These are phyloP conservation scores for Mesoligia furuncula DNA, from an alignment of 2,888 invertebrate genomes.

Conservation along the genomic window DNA sequence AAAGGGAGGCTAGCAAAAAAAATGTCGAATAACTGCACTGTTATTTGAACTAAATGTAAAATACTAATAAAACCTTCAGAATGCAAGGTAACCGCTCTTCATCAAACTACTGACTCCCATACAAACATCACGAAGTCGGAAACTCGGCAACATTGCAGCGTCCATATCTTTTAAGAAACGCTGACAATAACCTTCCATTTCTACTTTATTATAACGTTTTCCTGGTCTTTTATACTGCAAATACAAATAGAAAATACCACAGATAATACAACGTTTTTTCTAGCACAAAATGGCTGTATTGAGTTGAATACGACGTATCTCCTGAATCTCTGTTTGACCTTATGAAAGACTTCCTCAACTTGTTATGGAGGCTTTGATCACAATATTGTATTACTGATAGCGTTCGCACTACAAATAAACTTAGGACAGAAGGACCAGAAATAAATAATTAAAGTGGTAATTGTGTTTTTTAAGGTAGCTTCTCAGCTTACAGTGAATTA, in stretches of 20 bases:
- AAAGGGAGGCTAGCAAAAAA: too few species aligned
- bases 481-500: not conserved
- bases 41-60: not conserved
- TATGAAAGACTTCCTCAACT: conserved; percentile 48
- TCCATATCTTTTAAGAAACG: conserved; percentile 23
- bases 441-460: not conserved
- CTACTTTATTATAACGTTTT: conserved; percentile 51
- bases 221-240: conserved; percentile 47
- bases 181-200: conserved; percentile 45
- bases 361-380: conserved; percentile 51
- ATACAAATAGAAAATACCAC: conserved; percentile 46
- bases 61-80: not conserved
- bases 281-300: conserved; percentile 27
- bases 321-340: conserved; percentile 50
- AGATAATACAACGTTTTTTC: conserved; percentile 36
- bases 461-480: not conserved
- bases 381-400: conserved; percentile 48
- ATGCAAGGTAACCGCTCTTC: not conserved
- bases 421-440: conserved; percentile 24
- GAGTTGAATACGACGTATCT: conserved; percentile 37
- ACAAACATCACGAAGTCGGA: conserved; percentile 9
- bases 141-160: conserved; percentile 11
- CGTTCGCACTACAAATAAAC: not conserved
- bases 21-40: not conserved
- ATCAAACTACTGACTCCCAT: not conserved